Evolutionary conservation across 2,113 vertebrate genomes (phyloP), one percentile per base, ranked within the genome.

Genomic region (Callionymus lyra): DNA sequence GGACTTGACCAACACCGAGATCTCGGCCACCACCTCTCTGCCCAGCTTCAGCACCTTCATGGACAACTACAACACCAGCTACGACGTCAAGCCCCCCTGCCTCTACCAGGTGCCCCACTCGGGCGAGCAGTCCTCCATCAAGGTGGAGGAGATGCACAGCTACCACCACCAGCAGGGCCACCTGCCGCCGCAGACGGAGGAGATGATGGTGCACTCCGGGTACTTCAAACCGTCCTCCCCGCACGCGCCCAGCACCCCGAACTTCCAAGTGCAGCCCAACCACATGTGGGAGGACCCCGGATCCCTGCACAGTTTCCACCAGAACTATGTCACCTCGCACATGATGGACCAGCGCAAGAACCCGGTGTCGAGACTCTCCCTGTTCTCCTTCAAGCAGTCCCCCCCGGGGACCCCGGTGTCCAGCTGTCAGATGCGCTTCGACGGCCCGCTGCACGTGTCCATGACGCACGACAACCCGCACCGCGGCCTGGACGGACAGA

Each of bases 1-100:
- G 95, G 95, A 99, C 90, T 91, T 98, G 84, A 99, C 93, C 90
- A 99, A 98, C 87, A 98, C 95, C 55, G 95, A 99, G 81, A 98
- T 99, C 87, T 92, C 93, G 61, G 92, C 94, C 70, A 98, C 94
- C 65, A 97, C 95, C 68, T 99, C 95, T 76, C 91, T 97, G 62
- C 94, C 95, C 75, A 98, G 95, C 86, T 99, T 99, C 88, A 99
- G 93, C 72, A 98, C 94, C 70, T 99, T 99, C 88, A 94, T 99
- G 93, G 95, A 99, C 90, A 98, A 91, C 90, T 97, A 97, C 85
- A 93, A 84, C 87, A 88, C 88, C 47, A 74, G 88, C 82, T 99
- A 98, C 93, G 94, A 99, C 89, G 91, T 98, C 51, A 99, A 99
- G 84, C 95, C 95, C 18, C 94, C 95, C 77, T 99, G 95, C 83